phyloP scores from a whole-genome alignment of 2,113 vertebrate species.

The Oryzias javanicus region DNA sequence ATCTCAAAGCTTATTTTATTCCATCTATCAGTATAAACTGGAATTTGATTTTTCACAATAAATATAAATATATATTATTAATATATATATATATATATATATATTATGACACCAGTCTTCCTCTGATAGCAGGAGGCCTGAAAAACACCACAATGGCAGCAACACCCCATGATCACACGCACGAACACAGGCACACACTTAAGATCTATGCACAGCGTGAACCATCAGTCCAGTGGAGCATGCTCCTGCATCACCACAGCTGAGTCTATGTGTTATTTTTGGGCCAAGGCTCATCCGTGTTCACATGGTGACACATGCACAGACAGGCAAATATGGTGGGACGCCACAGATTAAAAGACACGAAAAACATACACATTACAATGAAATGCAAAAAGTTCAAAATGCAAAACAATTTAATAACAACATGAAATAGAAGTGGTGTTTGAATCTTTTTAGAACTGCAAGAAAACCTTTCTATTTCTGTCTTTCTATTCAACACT shows the following conservation, averaged over 20 bases:
- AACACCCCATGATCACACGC: slow-evolving; percentile 17
- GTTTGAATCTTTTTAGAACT: slow-evolving; percentile 4
- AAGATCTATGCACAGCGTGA: slow-evolving; percentile 54
- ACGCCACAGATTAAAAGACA: slow-evolving; percentile 4
- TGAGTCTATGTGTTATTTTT: slow-evolving; percentile 69
- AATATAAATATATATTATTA: no score
- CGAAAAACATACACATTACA: not conserved
- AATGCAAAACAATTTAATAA: not conserved
- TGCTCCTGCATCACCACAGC: slow-evolving; percentile 49
- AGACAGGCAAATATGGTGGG: slow-evolving; percentile 22
- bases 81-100: no score
- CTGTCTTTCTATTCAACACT: slow-evolving; percentile 42
- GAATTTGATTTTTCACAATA: not conserved
- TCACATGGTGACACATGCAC: slow-evolving; percentile 52
- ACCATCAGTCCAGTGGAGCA: slow-evolving; percentile 54
- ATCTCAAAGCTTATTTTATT: slow-evolving; percentile 13
- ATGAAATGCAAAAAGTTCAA: slow-evolving; percentile 2
- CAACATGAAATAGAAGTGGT: no score
- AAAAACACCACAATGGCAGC: slow-evolving; percentile 24
- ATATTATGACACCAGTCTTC: slow-evolving; percentile 3
- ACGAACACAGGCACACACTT: slow-evolving; percentile 42
- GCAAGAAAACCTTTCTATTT: slow-evolving; percentile 23
- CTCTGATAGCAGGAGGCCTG: slow-evolving; percentile 8
- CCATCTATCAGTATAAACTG: slow-evolving; percentile 19
- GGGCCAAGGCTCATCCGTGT: slow-evolving; percentile 60